A percentile compares a stretch with the other conserved stretches of the same genome.
phyloP scores from a whole-genome alignment of 2,797 vertebrate species.

The Podarcis lilfordi region DNA sequence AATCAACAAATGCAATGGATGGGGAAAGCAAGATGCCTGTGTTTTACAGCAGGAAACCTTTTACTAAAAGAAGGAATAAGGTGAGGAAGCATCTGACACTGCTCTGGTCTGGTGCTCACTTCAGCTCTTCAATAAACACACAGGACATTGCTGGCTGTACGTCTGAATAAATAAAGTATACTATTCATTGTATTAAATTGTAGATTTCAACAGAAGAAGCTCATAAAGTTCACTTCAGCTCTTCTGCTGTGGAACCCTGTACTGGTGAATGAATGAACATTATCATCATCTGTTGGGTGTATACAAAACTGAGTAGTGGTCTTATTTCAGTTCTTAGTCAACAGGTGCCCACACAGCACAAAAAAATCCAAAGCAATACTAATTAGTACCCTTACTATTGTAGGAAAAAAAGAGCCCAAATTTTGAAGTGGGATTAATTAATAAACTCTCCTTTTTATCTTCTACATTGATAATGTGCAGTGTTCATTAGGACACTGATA shows the following conservation, averaged over 20 bases:
- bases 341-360: constrained; percentile 23
- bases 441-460: not conserved
- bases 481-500: not conserved
- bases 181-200: too few relatives aligned
- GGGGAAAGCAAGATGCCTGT: not conserved
- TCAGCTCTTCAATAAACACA: constrained; percentile 33
- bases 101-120: constrained; percentile 34
- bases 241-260: constrained; percentile 51
- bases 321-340: constrained; percentile 29
- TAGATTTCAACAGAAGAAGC: too few relatives aligned
- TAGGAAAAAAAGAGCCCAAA: not conserved
- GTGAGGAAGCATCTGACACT: constrained; percentile 41
- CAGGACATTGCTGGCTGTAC: too few relatives aligned
- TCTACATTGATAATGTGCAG: not conserved
- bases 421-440: not conserved
- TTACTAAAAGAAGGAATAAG: not conserved
- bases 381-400: not conserved
- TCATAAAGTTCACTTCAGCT: constrained; percentile 24
- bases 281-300: constrained; percentile 65
- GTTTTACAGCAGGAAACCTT: constrained; percentile 3
- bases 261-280: constrained; percentile 57
- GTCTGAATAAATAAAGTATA: too few relatives aligned
- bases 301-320: constrained; percentile 34
- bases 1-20: not conserved
- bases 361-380: constrained; percentile 24